Evolutionary conservation across 30 jellyfish, hydroid and myxozoan species (phyloP).

Genomic region (Sanderia malayensis): DNA sequence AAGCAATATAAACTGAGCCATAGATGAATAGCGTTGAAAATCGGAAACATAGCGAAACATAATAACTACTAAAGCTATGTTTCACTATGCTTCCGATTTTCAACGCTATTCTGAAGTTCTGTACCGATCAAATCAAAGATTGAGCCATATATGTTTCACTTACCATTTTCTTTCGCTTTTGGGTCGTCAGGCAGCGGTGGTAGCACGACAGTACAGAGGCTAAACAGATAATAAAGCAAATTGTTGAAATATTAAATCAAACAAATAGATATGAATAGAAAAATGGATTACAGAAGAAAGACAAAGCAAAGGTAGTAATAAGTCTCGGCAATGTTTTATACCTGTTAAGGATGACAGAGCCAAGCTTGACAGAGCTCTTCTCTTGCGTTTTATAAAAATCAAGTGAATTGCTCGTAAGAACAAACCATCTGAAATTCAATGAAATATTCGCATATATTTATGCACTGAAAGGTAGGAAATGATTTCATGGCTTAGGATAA

Average conservation of each 20-base stretch:
- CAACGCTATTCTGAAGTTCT: no score
- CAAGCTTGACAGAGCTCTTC: slow-evolving; percentile 80
- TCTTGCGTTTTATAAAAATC: slow-evolving; percentile 91
- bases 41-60: no score
- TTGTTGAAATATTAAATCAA: neutral
- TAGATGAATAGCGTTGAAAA: no score
- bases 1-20: no score
- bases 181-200: slow-evolving; percentile 97
- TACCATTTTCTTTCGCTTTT: slow-evolving; percentile 81
- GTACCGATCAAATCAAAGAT: no score
- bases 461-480: neutral
- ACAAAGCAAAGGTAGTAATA: neutral
- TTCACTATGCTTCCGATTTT: no score
- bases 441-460: neutral
- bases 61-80: no score
- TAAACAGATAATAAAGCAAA: no score
- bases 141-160: no score
- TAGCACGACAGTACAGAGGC: slow-evolving; percentile 91
- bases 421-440: slow-evolving; percentile 77
- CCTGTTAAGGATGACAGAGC: slow-evolving; percentile 89
- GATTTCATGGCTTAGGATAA: neutral
- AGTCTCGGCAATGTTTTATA: neutral
- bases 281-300: neutral
- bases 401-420: slow-evolving; percentile 76
- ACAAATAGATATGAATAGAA: neutral